Percentiles rank a stretch among this genome's conserved stretches.
These are phyloP conservation scores for Drosophila sproati DNA, from an alignment of 1,140 invertebrate species.

Conservation along the genomic window DNA sequence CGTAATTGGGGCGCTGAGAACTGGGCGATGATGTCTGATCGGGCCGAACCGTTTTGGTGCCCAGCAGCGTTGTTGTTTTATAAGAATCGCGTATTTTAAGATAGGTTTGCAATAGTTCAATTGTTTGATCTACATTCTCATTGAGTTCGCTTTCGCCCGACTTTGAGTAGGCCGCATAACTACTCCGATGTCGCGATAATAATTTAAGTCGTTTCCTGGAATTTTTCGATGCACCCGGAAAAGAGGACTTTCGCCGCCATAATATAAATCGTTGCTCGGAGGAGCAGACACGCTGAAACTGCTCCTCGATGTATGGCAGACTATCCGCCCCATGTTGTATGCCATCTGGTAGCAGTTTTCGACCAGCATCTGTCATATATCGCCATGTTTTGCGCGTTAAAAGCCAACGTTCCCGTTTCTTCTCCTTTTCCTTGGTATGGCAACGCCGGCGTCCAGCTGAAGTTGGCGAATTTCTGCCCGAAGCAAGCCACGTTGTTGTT, in stretches of 20 bases:
- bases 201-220: slow-evolving; percentile 85
- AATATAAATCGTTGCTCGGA: slow-evolving; percentile 91
- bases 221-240: slow-evolving; percentile 87
- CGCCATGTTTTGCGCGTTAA: slow-evolving; percentile 94
- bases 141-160: slow-evolving; percentile 36
- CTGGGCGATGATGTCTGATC: slow-evolving; percentile 75
- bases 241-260: slow-evolving; percentile 91
- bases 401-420: slow-evolving; percentile 90
- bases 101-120: slow-evolving; percentile 68
- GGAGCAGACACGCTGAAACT: slow-evolving; percentile 93
- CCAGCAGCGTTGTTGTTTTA: slow-evolving; percentile 67
- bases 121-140: slow-evolving; percentile 55
- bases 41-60: slow-evolving; percentile 70
- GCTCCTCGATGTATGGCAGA: slow-evolving; percentile 91
- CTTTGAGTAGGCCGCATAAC: slow-evolving; percentile 85
- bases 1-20: slow-evolving; percentile 49
- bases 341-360: slow-evolving; percentile 92
- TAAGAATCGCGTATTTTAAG: slow-evolving; percentile 64
- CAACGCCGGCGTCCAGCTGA: slow-evolving; percentile 36
- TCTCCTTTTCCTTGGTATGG: slow-evolving; percentile 69
- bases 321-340: slow-evolving; percentile 89
- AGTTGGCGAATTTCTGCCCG: slow-evolving; percentile 2
- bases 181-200: slow-evolving; percentile 61
- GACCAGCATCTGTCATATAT: slow-evolving; percentile 95
- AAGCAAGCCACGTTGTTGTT: not conserved